Evolutionary conservation across 2,113 vertebrate species (phyloP), one percentile per base, ranked within the genome.

Genomic region (human): DNA sequence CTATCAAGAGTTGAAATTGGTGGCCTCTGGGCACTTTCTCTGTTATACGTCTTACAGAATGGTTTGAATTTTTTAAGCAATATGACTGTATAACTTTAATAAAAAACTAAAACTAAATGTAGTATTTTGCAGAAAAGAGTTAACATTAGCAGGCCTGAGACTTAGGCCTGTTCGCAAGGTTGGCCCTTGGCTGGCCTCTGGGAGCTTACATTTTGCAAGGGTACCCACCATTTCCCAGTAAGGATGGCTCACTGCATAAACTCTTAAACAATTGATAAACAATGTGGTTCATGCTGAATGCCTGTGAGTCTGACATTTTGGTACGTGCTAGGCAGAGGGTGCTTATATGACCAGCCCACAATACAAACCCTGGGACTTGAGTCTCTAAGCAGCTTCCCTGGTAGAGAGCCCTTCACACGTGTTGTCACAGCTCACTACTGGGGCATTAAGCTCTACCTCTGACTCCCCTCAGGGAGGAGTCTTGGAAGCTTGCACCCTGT

Each of bases 21-120:
- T 94, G 85, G 75, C 81, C 68, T 94, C 75, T 48, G 40, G 40
- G 30, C 30, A 70, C 79, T 18, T 95, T 35, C 61, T 84, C 52
- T 73, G 30, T 82, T 79, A n/a, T 35, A 38, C 85, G 61, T 17
- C 61, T 94, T 94, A 32, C 3, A 40, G 72, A 90, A 45, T 57
- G 57, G 43, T 66, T 57, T 80, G 75, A 96, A 66, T 72, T 88
- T 90, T 90, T 79, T 45, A 94, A 86, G 79, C 43, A 78, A 20
- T n/a, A 17, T 68, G 50, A 72, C 55, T n/a, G 3, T 76, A 61
- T 48, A 83, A 59, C 12, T 59, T 85, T 38, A 85, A 89, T 57
- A 72, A 92, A 89, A 5, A 72, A 25, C 23, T 59, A 59, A n/a
- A 89, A 78, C 40, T 66, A 70, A 89, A 45, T 66, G 43, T 43